Base-by-base conservation (phyloP, 2,113 vertebrate species). In the Orycteropus afer region DNA sequence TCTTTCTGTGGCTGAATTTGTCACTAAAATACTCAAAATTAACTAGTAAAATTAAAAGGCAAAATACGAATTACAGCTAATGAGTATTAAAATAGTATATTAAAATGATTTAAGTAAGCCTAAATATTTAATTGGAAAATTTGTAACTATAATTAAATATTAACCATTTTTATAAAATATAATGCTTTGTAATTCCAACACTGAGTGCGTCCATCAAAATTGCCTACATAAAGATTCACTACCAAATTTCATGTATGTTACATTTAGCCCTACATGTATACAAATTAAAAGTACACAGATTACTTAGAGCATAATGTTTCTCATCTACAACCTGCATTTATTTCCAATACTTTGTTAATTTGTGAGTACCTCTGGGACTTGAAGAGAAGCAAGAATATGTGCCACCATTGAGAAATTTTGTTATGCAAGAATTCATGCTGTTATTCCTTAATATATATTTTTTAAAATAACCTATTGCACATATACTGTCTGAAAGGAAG, bases 41-140 rank as follows among this genome's bases (percentile, higher is more conserved):
- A 93, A 90, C 76, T 69, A 88, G 49, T 40, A 83, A 90, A 95
- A 80, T 61, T 34, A 63, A 93, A 94, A 94, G 49, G 6, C 10
- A 78, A 84, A 71, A 92, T 40, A 47, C 40, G 83, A 80, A 91
- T 74, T 57, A 37, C 29, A 95, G 29, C 37, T 40, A 94, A 91
- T 74, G 55, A 49, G 27, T 55, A 90, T 59, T 32, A 91, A 93
- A 79, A 57, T 32, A 89, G 12, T 76, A 80, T 69, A 69, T 57
- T 53, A 82, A 61, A 59, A 89, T 82, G 57, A 71, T 67, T 84
- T 69, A 87, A 71, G 61, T 79, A 57, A 90, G 55, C 86, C 63
- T 85, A 93, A 37, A 80, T 57, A 91, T 77, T 45, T 65, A n/a
- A 84, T 51, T 59, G 83, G 73, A 76, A 85, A 77, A 40, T 59